phyloP scores from a whole-genome alignment of 2,888 invertebrate genomes.

The Drosophila yooni region DNA sequence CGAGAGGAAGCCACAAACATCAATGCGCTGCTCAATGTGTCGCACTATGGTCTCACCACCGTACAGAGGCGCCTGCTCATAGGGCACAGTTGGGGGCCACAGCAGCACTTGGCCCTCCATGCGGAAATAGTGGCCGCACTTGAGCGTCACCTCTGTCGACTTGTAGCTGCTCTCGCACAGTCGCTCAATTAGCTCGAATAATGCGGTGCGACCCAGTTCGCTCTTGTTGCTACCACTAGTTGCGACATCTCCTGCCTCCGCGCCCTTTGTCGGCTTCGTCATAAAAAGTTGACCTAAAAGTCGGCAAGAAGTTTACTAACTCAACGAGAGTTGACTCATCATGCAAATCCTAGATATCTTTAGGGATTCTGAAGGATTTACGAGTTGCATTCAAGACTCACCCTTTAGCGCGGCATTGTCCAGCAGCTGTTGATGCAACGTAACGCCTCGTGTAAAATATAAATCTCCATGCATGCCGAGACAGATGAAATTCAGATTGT shows the following conservation, averaged over 20 bases:
- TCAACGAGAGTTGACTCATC: not conserved
- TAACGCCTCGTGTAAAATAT: slow-evolving; percentile 84
- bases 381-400: slow-evolving; percentile 47
- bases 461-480: slow-evolving; percentile 88
- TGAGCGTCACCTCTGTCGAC: slow-evolving; percentile 89
- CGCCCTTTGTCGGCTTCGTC: slow-evolving; percentile 72
- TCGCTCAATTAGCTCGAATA: slow-evolving; percentile 87
- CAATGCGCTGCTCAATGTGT: slow-evolving; percentile 89
- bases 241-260: slow-evolving; percentile 6
- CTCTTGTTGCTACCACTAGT: slow-evolving; percentile 75
- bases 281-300: slow-evolving; percentile 75
- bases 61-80: slow-evolving; percentile 52
- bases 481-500: slow-evolving; percentile 91
- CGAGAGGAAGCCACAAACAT: slow-evolving; percentile 95
- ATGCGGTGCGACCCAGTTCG: slow-evolving; percentile 80
- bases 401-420: slow-evolving; percentile 91
- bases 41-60: slow-evolving; percentile 44
- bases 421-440: slow-evolving; percentile 90
- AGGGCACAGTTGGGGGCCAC: slow-evolving; percentile 89
- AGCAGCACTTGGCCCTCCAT: slow-evolving; percentile 90
- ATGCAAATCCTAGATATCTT: not conserved
- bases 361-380: not conserved
- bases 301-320: not conserved
- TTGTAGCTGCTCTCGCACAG: slow-evolving; percentile 90
- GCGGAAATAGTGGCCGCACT: slow-evolving; percentile 88